Base-by-base conservation (phyloP, 2,797 vertebrate species). In the Numenius phaeopus region DNA sequence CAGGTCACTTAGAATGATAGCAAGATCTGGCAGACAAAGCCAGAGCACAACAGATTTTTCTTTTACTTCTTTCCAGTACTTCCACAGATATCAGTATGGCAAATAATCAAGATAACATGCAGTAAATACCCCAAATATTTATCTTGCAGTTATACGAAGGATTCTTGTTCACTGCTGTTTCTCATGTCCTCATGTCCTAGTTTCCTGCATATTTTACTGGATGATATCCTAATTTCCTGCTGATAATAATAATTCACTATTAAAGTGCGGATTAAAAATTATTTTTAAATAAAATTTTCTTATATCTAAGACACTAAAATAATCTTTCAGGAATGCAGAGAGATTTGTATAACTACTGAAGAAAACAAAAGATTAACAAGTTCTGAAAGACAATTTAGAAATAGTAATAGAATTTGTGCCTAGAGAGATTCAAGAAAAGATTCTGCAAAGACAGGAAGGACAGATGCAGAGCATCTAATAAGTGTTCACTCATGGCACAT, bases 81-180 rank as follows among this genome's bases (percentile, higher is more conserved):
- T 69, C 27, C 44, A 65, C 59, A 93, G 57, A 75, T 75, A 85
- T 9, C 57, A 78, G 32, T 62, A 54, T 23, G 21, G 44, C 24
- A 90, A 88, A 90, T 80, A 94, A 92, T 86, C 87, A 83, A 73
- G 46, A 87, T 65, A 88, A 77, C 32, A 91, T 89, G 22, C 10
- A 83, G 71, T 22, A 76, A 84, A 73, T 70, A 78, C 8, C 42
- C 59, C 13, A 84, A 55, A 90, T 92, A 76, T 92, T 93, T 90
- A 40, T 82, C 55, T 59, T 79, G 39, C 27, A 85, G 8, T 90
- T 91, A 37, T 46, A 37, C 4, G 6, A 76, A 85, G 54, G 11
- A 26, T 89, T 96, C 32, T 81, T 94, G 27, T 24, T 95, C 19
- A 73, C 59, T 95, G 70, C 15, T 89, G 27, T 59, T 90, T 87